A percentile compares a stretch with the other conserved stretches of the same genome.
Conservation (phyloP, 2,113 vertebrate species). For the Mesoclemmys tuberculata region DNA sequence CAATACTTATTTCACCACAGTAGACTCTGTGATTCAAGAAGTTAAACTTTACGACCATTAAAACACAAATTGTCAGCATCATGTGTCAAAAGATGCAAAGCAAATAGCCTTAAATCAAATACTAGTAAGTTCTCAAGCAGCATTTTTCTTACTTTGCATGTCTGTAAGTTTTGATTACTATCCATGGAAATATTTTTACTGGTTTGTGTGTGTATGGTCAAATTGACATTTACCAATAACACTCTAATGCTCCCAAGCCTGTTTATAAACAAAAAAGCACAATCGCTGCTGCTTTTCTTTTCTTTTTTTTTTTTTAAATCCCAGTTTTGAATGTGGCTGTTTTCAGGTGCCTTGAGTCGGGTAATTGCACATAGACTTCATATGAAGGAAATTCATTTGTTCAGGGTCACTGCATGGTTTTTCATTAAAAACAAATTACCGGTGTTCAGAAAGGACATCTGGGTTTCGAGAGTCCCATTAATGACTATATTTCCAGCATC, state of each 20-base stretch:
- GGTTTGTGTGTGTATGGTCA: not conserved
- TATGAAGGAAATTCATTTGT: conserved; percentile 99
- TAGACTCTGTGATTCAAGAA: not conserved
- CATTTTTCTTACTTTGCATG: not conserved
- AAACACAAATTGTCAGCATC: not conserved
- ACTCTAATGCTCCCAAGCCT: not conserved
- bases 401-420: conserved; percentile 99
- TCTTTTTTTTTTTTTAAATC: conserved; percentile 38
- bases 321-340: conserved; percentile 69
- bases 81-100: not conserved
- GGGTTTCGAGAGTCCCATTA: conserved; percentile 93
- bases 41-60: not conserved
- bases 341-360: conserved; percentile 74
- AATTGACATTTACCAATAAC: not conserved
- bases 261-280: conserved; percentile 19
- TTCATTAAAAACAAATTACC: conserved; percentile 99
- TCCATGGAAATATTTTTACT: not conserved
- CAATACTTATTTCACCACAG: not conserved
- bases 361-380: conserved; percentile 87
- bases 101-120: not conserved
- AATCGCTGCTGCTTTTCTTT: not conserved
- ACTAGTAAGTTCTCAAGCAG: not conserved
- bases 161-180: not conserved
- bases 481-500: conserved; percentile 89
- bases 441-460: conserved; percentile 99